Base-by-base conservation (phyloP, 1,140 invertebrate genomes). In the Sesamia nonagrioides region DNA sequence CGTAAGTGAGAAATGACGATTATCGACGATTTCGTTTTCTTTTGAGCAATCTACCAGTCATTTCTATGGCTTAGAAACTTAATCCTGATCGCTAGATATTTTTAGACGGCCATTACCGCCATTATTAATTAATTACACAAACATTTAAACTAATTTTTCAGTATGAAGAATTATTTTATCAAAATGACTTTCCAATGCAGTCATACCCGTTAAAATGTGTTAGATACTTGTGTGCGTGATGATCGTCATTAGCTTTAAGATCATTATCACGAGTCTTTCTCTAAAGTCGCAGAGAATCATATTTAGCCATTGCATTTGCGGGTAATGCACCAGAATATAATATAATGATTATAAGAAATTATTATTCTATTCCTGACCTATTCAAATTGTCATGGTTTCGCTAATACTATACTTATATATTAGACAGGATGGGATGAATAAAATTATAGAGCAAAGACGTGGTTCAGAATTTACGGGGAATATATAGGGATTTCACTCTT, bases 361-460 rank as follows among this genome's bases (percentile, higher is more conserved):
- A n/a, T 15, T 50, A 8, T 0, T 45, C 17, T 15, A 33, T 50
- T 69, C 18, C 33, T 15, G 11, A 8, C n/a, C 37, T 69, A 11
- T 69, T 33, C 9, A 15, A 50, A 69, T 69, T 69, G 18, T 50
- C 37, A 50, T 69, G 27, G 18, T 50, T 69, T 50, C 1, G 15
- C 45, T 69, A 69, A 69, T 69, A 13, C 21, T 48, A 50, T n/a
- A n/a, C n/a, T n/a, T n/a, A n/a, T n/a, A n/a, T 21, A 50, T 69
- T 69, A 50, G 42, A 6, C 42, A 69, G 66, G 13, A 69, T 69
- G 66, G 63, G 35, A 68, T 48, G 21, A n/a, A 69, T 69, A 50
- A 69, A 63, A 69, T 69, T 48, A 45, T 33, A 69, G 42, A 33
- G 42, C 35, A 50, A 13, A 27, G 15, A 69, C 13, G 21, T 13